Evolutionary conservation across 2,113 vertebrate genomes (phyloP), one percentile per base, ranked within the genome.

Genomic region (Cyprinodon variegatus): DNA sequence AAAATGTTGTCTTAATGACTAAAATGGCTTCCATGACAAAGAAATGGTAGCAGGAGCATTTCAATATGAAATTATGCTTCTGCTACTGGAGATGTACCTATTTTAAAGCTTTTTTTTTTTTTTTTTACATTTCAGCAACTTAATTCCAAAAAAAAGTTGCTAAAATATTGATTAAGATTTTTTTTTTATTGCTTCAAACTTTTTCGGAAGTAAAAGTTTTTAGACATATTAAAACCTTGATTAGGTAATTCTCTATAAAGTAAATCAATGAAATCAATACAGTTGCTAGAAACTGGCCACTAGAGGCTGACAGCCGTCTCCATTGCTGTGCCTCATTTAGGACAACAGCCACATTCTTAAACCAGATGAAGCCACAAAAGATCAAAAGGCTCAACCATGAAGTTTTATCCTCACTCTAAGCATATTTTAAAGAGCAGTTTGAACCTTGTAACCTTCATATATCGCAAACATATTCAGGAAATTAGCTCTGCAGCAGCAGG

Each of bases 231-330:
- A 57, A n/a, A 57, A n/a, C n/a, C 6, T n/a, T 6, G 17, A 57
- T 20, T 4, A 20, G 17, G 17, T 57, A 9, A n/a, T 57, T n/a
- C 5, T 9, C 50, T 57, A 9, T 57, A 10, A n/a, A 57, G 50
- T 9, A n/a, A 57, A 9, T 57, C 2, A 57, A 20, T 9, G 7
- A 57, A 40, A n/a, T 22, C 29, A 13, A 46, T 12, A 59, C 17
- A 64, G n/a, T 29, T 36, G 17, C 3, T 53, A 14, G 20, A 0
- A 9, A 40, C 6, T 12, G 20, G 9, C 77, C 77, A 83, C 83
- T 73, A 80, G 82, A 83, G 83, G 86, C 65, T 75, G 79, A 77
- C 71, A 59, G 22, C 40, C 14, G 2, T 53, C 53, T 57, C 45
- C 14, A 0, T 38, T 15, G 60, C 41, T 0, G 20, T 41, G 9